Evolutionary conservation across 1,140 invertebrate genomes (phyloP).

Genomic region (Eubasilissa regina): DNA sequence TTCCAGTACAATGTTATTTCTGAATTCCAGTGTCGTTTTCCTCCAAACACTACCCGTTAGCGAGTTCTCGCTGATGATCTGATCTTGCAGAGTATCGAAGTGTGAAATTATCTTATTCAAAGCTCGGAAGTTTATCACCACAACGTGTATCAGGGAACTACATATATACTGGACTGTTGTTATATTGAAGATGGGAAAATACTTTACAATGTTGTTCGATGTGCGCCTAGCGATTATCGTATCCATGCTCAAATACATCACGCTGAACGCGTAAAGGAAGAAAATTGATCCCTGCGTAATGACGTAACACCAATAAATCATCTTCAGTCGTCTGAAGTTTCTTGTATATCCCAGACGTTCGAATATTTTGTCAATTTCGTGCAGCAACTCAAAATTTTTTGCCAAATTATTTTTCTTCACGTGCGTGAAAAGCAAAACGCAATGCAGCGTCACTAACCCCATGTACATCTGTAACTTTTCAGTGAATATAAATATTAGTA

Average conservation of each 20-base stretch:
- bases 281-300: no score
- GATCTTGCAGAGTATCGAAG: not conserved
- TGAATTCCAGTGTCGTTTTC: not conserved
- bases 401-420: not conserved
- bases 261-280: no score
- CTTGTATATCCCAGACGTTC: not conserved
- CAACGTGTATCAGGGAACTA: not conserved
- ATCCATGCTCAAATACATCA: not conserved
- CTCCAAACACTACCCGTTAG: not conserved
- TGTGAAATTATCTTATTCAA: not conserved
- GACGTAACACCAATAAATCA: not conserved
- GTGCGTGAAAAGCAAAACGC: not conserved
- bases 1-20: not conserved
- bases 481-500: not conserved
- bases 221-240: not conserved
- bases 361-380: no score
- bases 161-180: not conserved
- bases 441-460: not conserved
- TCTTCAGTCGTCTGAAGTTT: not conserved
- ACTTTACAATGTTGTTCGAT: not conserved
- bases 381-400: no score
- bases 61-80: not conserved
- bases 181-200: conserved; percentile 5
- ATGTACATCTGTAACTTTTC: not conserved
- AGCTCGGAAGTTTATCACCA: not conserved